A percentile compares a stretch with the other conserved stretches of the same genome.
These are phyloP conservation scores for Myripristis jacobus DNA, from an alignment of 2,797 vertebrate genomes.

Conservation along the genomic window DNA sequence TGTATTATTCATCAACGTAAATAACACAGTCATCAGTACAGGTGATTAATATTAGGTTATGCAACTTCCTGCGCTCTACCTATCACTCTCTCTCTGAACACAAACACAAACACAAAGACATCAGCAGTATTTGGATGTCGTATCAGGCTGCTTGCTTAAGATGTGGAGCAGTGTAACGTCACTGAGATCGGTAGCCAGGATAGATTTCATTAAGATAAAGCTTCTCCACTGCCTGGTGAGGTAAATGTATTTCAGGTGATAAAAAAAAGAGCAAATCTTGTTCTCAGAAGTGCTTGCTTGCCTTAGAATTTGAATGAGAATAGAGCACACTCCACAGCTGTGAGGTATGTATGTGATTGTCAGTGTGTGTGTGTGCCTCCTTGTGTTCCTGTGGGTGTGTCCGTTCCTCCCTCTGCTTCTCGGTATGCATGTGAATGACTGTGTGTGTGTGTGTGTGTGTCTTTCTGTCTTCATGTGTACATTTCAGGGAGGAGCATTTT, in stretches of 20 bases:
- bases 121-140: conserved; percentile 22
- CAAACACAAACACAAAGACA: conserved; percentile 32
- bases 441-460: conserved; percentile 35
- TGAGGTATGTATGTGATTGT: conserved; percentile 43
- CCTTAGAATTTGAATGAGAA: conserved; percentile 77
- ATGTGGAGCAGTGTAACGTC: conserved; percentile 61
- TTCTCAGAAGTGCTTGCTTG: conserved; percentile 65
- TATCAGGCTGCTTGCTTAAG: conserved; percentile 60
- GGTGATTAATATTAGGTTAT: conserved; percentile 16
- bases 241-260: conserved; percentile 77
- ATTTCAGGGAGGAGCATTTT: conserved; percentile 50
- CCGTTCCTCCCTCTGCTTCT: conserved; percentile 25
- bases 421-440: conserved; percentile 18
- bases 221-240: conserved; percentile 60
- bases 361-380: conserved; percentile 35
- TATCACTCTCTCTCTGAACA: conserved; percentile 7
- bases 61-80: conserved; percentile 12
- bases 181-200: conserved; percentile 68
- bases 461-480: conserved; percentile 10
- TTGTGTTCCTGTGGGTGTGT: no score
- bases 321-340: conserved; percentile 41
- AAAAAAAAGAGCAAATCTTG: conserved; percentile 73
- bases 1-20: conserved; percentile 19
- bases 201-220: conserved; percentile 84
- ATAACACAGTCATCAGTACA: conserved; percentile 6